These are phyloP conservation scores for Periophthalmus modestus DNA, from an alignment of 2,113 vertebrate species.

Conservation along the genomic window DNA sequence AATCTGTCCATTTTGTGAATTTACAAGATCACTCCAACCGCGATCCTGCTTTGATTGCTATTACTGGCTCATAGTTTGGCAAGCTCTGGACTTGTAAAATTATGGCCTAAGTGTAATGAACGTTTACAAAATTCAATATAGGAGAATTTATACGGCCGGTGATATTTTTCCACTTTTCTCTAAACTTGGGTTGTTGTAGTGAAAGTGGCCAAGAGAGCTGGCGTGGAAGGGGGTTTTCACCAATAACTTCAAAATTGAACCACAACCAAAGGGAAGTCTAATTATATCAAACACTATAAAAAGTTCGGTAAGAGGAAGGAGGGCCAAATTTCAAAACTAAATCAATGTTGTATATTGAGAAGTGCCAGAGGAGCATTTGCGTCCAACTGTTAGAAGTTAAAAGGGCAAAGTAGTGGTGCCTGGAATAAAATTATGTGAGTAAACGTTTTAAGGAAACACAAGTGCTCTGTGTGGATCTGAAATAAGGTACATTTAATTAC, in stretches of 20 bases:
- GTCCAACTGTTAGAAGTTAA: slow-evolving; percentile 21
- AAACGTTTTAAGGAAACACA: slow-evolving; percentile 32
- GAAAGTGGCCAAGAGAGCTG: slow-evolving; percentile 32
- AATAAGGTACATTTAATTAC: slow-evolving; percentile 23
- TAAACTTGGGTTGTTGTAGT: slow-evolving; percentile 35
- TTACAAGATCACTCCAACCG: slow-evolving; percentile 41
- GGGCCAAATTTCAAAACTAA: slow-evolving; percentile 27
- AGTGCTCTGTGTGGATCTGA: slow-evolving; percentile 19
- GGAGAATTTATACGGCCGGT: slow-evolving; percentile 31
- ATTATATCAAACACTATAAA: slow-evolving; percentile 53
- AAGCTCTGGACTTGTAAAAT: slow-evolving; percentile 58
- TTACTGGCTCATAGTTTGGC: slow-evolving; percentile 29
- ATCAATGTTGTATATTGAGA: slow-evolving; percentile 16
- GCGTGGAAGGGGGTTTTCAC: slow-evolving; percentile 34
- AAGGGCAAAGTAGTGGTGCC: slow-evolving; percentile 25
- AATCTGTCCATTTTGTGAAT: slow-evolving; percentile 36
- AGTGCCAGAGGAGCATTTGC: slow-evolving; percentile 7
- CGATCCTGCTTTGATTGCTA: slow-evolving; percentile 41
- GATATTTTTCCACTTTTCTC: slow-evolving; percentile 52
- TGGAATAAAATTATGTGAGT: slow-evolving; percentile 22
- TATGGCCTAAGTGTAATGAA: slow-evolving; percentile 49
- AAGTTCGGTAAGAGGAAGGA: slow-evolving; percentile 27
- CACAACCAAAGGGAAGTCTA: slow-evolving; percentile 39
- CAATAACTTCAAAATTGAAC: slow-evolving; percentile 28
- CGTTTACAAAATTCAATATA: slow-evolving; percentile 47